These are phyloP conservation scores for Nebria ingens DNA, from an alignment of 1,140 invertebrate genomes.

Conservation along the genomic window DNA sequence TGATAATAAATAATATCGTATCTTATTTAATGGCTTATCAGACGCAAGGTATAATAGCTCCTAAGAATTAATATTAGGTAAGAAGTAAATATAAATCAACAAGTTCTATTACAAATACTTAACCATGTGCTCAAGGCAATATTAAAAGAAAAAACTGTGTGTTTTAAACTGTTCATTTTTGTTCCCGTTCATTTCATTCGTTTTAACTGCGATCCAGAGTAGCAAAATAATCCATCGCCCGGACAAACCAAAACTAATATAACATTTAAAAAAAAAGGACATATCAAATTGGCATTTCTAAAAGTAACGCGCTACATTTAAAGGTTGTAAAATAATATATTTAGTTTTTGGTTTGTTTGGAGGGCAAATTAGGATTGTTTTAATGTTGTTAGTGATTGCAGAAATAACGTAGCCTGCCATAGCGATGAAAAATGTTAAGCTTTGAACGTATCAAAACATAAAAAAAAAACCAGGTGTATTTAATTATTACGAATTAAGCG, in stretches of 20 bases:
- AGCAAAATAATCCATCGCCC: too few relatives aligned
- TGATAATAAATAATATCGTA: slow-evolving; percentile 3
- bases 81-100: neutral
- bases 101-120: neutral
- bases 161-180: neutral
- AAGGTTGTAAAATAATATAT: too few relatives aligned
- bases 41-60: slow-evolving; percentile 8
- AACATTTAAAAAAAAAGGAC: too few relatives aligned
- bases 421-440: neutral
- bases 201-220: too few relatives aligned
- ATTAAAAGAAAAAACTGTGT: neutral
- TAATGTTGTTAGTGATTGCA: too few relatives aligned
- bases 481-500: neutral
- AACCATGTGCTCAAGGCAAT: slow-evolving; percentile 5
- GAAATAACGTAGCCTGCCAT: neutral
- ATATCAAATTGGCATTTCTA: too few relatives aligned
- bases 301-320: too few relatives aligned
- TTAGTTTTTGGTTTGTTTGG: too few relatives aligned
- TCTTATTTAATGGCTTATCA: neutral
- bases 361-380: too few relatives aligned
- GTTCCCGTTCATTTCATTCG: too few relatives aligned
- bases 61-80: slow-evolving; percentile 2
- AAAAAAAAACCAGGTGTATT: slow-evolving; percentile 4
- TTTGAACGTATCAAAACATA: neutral
- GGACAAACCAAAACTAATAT: too few relatives aligned